Evolutionary conservation across 2,888 invertebrate genomes (phyloP).

Genomic region (Eupithecia centaureata): DNA sequence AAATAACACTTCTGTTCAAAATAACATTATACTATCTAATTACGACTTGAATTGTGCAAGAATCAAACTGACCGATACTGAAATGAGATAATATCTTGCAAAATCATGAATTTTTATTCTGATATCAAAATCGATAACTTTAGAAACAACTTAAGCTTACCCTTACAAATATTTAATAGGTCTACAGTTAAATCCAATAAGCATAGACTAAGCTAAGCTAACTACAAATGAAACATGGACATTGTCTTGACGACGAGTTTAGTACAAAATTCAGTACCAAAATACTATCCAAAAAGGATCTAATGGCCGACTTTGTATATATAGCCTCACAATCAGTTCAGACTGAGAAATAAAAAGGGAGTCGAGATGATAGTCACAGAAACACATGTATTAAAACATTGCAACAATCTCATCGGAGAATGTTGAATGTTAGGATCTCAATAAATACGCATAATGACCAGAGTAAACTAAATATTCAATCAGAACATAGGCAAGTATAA

Average conservation of each 20-base stretch:
- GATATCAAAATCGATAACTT: conserved; percentile 62
- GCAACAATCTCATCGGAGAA: background rate
- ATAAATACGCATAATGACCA: conserved; percentile 11
- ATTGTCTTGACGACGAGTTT: conserved; percentile 67
- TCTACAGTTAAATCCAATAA: conserved; percentile 62
- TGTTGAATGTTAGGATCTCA: conserved; percentile 1
- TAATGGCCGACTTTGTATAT: conserved; percentile 31
- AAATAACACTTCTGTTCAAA: conserved; percentile 29
- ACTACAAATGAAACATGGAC: conserved; percentile 72
- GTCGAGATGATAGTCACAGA: conserved; percentile 24
- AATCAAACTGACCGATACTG: conserved; percentile 53
- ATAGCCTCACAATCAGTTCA: conserved; percentile 32
- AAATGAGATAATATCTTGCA: conserved; percentile 36
- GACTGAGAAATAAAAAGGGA: conserved; percentile 34
- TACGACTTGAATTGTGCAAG: conserved; percentile 72
- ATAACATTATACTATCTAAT: conserved; percentile 53
- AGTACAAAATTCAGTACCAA: conserved; percentile 81
- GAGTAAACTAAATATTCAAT: conserved; percentile 37
- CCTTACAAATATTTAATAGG: conserved; percentile 68
- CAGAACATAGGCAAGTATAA: conserved; percentile 46
- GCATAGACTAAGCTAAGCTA: conserved; percentile 75
- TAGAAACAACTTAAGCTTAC: conserved; percentile 62
- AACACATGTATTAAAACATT: background rate
- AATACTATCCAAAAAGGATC: conserved; percentile 68
- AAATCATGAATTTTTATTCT: conserved; percentile 40